A percentile compares a stretch with the other conserved stretches of the same genome.
phyloP scores from a whole-genome alignment of 2,888 invertebrate species.

The Epinotia brunnichana region DNA sequence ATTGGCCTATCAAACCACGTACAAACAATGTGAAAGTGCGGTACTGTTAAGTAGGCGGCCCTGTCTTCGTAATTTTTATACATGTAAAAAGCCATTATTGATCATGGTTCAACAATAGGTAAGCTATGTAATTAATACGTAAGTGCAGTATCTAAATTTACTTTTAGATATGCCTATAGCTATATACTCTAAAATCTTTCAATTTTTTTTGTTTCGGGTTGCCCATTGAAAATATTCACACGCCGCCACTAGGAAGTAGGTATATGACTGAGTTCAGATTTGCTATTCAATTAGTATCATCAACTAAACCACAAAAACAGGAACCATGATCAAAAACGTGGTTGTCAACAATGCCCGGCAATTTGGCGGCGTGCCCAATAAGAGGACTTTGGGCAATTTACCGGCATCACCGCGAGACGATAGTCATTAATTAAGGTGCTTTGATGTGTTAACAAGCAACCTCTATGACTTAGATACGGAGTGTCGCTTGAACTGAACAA shows the following conservation, averaged over 20 bases:
- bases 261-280: neutral
- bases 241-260: too few relatives aligned
- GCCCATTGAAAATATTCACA: too few relatives aligned
- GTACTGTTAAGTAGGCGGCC: too few relatives aligned
- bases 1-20: neutral
- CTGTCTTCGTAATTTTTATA: neutral
- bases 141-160: too few relatives aligned
- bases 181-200: too few relatives aligned
- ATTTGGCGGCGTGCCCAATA: conserved; percentile 60
- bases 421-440: conserved; percentile 29
- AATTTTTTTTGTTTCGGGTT: too few relatives aligned
- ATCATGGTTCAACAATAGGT: neutral
- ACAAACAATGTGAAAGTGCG: too few relatives aligned
- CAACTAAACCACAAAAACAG: neutral
- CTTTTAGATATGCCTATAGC: too few relatives aligned
- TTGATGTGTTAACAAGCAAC: conserved; percentile 31
- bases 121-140: too few relatives aligned
- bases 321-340: conserved; percentile 2
- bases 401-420: conserved; percentile 40
- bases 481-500: neutral
- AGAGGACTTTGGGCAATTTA: conserved; percentile 61
- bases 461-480: conserved; percentile 13
- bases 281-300: neutral
- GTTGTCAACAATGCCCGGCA: conserved; percentile 52
- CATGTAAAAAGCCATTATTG: too few relatives aligned